A percentile compares a stretch with the other conserved stretches of the same genome.
Evolutionary conservation across 2,888 invertebrate species (phyloP).

Genomic region (Pseudoips prasinana): DNA sequence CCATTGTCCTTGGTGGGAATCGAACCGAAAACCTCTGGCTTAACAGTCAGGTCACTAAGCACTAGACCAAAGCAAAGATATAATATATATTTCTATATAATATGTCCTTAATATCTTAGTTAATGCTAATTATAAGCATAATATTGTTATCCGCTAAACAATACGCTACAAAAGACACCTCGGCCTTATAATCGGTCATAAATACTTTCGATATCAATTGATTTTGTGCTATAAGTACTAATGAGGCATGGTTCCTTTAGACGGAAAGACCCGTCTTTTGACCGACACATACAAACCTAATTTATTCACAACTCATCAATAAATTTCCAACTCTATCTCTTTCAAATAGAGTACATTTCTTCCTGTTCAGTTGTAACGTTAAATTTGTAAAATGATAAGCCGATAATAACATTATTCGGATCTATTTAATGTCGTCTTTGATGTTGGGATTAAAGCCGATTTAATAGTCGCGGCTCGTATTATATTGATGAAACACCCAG

Average conservation of each 20-base stretch:
- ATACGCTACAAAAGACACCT: slow-evolving; percentile 24
- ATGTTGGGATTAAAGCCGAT: slow-evolving; percentile 37
- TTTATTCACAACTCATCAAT: slow-evolving; percentile 8
- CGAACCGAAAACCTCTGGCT: too few relatives aligned
- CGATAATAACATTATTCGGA: slow-evolving; percentile 64
- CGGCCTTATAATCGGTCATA: slow-evolving; percentile 21
- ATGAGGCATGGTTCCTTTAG: slow-evolving; percentile 56
- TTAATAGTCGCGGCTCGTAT: slow-evolving; percentile 14
- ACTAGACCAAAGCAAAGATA: too few relatives aligned
- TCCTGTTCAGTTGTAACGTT: not conserved
- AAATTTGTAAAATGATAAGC: slow-evolving; percentile 44
- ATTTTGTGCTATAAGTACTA: slow-evolving; percentile 51
- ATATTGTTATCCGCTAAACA: too few relatives aligned
- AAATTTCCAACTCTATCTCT: slow-evolving; percentile 23
- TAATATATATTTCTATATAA: too few relatives aligned
- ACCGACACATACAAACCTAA: slow-evolving; percentile 41
- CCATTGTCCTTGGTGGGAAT: too few relatives aligned
- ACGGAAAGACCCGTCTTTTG: slow-evolving; percentile 47
- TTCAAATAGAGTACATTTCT: slow-evolving; percentile 1
- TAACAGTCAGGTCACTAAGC: too few relatives aligned
- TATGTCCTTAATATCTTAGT: too few relatives aligned
- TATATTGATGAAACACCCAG: too few relatives aligned
- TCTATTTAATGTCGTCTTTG: slow-evolving; percentile 56
- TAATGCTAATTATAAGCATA: too few relatives aligned
- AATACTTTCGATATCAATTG: slow-evolving; percentile 49